Base-by-base conservation (phyloP, 2,888 invertebrate genomes). In the Lucinisca nassula region DNA sequence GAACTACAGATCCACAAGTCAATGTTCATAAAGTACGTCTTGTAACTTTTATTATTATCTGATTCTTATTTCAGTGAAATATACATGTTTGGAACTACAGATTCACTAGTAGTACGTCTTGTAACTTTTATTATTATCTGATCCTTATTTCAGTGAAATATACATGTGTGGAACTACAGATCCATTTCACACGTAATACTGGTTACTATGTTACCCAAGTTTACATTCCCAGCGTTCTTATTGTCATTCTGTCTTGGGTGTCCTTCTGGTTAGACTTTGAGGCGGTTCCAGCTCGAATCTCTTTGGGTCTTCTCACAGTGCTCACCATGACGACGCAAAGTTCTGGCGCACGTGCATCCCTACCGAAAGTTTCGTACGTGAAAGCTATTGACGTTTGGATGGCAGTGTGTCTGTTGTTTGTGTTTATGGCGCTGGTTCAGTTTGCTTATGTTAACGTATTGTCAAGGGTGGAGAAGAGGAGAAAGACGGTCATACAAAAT, bases 171-270 rank as follows among this genome's bases (percentile, higher is more conserved):
- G 37, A 79, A n/a, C 73, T 89, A 27, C 82, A 84, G 14, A 61
- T 89, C 30, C 49, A 38, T 24, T 72, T 89, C 76, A 37, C 73
- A n/a, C 24, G 98, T 4, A 98, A 98, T 95, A 98, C 98, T 97
- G 98, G 98, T 27, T 98, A 98, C 96, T 97, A 97, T 93, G 94
- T 97, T 72, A 96, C 97, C 74, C 97, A 97, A 94, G 97, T 97
- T 81, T 97, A 97, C 93, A 96, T 97, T 4, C 97, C 97, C 1
- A 97, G 97, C 87, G 95, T 96, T 78, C 95, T 97, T 70, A 96
- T 97, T 32, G 97, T 97, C 30, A 96, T 96, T 35, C 95, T 97
- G 72, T 96, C 96, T 2, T 97, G 98, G 98, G 98, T 98, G 0
- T 98, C 98, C 0, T 97, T 97, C 94, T 97, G 97, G 97, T 86